Evolutionary conservation across 2,888 invertebrate genomes (phyloP).

Genomic region (Patella pellucida): DNA sequence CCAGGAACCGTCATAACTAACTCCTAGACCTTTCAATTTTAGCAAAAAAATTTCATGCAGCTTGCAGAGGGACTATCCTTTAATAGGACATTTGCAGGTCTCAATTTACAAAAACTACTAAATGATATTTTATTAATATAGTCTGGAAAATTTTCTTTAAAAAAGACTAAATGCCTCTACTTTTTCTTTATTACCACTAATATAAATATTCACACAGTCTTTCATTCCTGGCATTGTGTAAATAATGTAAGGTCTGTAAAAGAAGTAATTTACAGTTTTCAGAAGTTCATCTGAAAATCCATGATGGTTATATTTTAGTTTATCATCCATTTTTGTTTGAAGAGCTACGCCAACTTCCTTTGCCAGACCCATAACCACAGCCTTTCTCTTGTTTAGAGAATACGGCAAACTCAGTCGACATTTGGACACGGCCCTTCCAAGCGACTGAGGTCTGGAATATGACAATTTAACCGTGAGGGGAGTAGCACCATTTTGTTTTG

Average conservation of each 20-base stretch:
- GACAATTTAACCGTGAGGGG: too few species aligned
- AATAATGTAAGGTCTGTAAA: background rate
- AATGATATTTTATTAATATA: background rate
- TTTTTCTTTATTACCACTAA: background rate
- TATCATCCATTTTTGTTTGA: background rate
- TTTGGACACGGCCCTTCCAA: background rate
- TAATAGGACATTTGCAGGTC: constrained; percentile 6
- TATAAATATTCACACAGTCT: background rate
- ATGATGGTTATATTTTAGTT: background rate
- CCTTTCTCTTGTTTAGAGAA: background rate
- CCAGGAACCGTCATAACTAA: background rate
- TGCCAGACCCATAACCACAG: background rate
- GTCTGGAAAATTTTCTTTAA: background rate
- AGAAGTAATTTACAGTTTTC: background rate
- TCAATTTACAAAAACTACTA: background rate
- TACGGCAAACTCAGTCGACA: background rate
- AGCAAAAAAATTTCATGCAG: constrained; percentile 12
- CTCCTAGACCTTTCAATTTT: background rate
- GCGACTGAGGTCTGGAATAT: background rate
- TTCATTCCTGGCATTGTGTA: background rate
- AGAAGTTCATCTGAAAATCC: background rate
- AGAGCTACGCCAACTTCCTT: background rate
- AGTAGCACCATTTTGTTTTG: too few species aligned
- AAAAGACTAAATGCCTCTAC: background rate
- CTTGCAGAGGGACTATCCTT: background rate